These are phyloP conservation scores for Morpho achilles DNA, from an alignment of 2,888 invertebrate genomes.

Conservation along the genomic window DNA sequence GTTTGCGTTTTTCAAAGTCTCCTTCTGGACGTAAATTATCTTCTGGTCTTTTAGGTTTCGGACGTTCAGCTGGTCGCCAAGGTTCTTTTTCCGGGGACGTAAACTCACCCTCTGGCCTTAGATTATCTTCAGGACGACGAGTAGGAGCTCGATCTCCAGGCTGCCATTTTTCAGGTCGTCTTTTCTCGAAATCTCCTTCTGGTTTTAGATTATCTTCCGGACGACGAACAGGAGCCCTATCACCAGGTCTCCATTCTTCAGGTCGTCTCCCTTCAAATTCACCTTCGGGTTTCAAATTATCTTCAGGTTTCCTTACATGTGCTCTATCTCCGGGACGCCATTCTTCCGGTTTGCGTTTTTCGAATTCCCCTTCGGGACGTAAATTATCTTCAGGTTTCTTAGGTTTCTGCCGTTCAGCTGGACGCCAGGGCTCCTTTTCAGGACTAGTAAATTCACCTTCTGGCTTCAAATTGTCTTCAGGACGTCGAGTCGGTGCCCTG, in stretches of 20 bases:
- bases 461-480: conserved; percentile 71
- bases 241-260: conserved; percentile 62
- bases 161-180: conserved; percentile 50
- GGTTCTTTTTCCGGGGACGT: conserved; percentile 78
- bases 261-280: conserved; percentile 54
- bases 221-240: conserved; percentile 55
- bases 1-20: conserved; percentile 50
- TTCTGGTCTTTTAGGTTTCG: conserved; percentile 50
- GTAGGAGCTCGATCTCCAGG: conserved; percentile 54
- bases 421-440: conserved; percentile 54
- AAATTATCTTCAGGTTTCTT: conserved; percentile 78
- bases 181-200: conserved; percentile 43
- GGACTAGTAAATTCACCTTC: conserved; percentile 75
- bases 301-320: conserved; percentile 59
- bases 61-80: conserved; percentile 55
- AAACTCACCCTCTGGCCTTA: conserved; percentile 71
- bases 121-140: conserved; percentile 71
- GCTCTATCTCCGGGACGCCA: conserved; percentile 73
- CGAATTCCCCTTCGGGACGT: conserved; percentile 77
- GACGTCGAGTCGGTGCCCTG: conserved; percentile 50
- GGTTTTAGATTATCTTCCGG: conserved; percentile 60
- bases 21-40: conserved; percentile 54
- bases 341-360: conserved; percentile 57
- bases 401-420: conserved; percentile 55
- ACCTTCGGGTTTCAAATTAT: conserved; percentile 77